Percentiles rank a stretch among this genome's conserved stretches.
Conservation (phyloP, 2,113 vertebrate genomes). For the Salvelinus namaycush region DNA sequence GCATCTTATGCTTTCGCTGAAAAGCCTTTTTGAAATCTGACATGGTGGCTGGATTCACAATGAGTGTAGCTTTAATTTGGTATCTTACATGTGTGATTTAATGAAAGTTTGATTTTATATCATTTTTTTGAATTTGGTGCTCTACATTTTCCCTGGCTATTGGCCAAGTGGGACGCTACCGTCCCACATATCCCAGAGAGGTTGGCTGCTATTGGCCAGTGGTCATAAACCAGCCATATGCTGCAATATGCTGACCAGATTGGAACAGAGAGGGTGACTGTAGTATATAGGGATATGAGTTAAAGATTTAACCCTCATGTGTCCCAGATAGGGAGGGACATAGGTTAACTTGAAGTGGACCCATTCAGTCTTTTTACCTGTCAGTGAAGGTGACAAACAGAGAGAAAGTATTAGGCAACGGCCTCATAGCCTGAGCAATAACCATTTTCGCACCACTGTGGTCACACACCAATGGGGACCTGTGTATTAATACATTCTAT, state of each 20-base stretch:
- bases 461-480: neutral
- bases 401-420: neutral
- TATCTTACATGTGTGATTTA: too few species aligned
- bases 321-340: constrained; percentile 37
- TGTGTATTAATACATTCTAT: neutral
- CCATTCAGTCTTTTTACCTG: neutral
- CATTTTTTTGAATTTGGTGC: too few species aligned
- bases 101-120: too few species aligned
- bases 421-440: neutral
- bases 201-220: constrained; percentile 56
- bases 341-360: constrained; percentile 42
- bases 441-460: neutral
- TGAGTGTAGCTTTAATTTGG: too few species aligned
- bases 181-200: too few species aligned
- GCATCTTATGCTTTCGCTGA: too few species aligned
- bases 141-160: too few species aligned
- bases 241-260: constrained; percentile 64
- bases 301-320: constrained; percentile 45
- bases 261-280: constrained; percentile 47
- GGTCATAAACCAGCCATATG: constrained; percentile 68
- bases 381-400: neutral
- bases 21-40: too few species aligned
- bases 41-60: too few species aligned
- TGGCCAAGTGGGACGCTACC: too few species aligned
- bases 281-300: constrained; percentile 51